Base-by-base conservation (phyloP, 2,797 vertebrate species). In the Neosilurus mollespiculum region DNA sequence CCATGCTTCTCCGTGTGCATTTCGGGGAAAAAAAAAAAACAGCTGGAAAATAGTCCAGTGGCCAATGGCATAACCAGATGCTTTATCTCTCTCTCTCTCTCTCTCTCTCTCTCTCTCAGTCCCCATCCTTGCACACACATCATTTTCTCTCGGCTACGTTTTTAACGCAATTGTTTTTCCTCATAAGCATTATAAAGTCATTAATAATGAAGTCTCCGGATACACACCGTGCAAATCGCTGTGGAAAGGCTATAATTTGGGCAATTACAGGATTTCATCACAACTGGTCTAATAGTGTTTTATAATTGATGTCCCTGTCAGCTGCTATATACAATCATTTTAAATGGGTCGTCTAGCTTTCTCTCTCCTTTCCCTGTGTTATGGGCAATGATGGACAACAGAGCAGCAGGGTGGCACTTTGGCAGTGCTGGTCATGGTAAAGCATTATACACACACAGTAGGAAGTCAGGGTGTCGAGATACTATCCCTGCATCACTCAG, bases 191-290 rank as follows among this genome's bases (percentile, higher is more conserved):
- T 62, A 88, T 93, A 91, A 87, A 89, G 85, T 90, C 91, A 85
- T 81, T 89, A 90, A 90, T 92, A 92, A 94, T 90, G 89, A 93
- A 90, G 87, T 91, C 81, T 66, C 59, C 62, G 86, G 83, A 92
- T 92, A 94, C 92, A 93, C 94, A 94, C 92, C 90, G 92, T 90
- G 90, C 89, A 93, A 95, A 95, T 94, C 92, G 89, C 89, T 87
- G 91, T 83, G 91, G 91, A 90, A 93, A 93, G 90, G 91, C 88
- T 92, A 93, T 93, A 94, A 95, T 95, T 94, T 92, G 90, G 90
- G 90, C 86, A 93, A 91, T 94, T 92, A 94, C 91, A 89, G 91
- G 92, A 88, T 95, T 91, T 94, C 94, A 94, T 94, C 94, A 93
- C 93, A 95, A 92, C 90, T 94, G 91, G 90, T 91, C 88, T 67